Evolutionary conservation across 2,888 invertebrate genomes (phyloP).

Genomic region (Pheosia gnoma): DNA sequence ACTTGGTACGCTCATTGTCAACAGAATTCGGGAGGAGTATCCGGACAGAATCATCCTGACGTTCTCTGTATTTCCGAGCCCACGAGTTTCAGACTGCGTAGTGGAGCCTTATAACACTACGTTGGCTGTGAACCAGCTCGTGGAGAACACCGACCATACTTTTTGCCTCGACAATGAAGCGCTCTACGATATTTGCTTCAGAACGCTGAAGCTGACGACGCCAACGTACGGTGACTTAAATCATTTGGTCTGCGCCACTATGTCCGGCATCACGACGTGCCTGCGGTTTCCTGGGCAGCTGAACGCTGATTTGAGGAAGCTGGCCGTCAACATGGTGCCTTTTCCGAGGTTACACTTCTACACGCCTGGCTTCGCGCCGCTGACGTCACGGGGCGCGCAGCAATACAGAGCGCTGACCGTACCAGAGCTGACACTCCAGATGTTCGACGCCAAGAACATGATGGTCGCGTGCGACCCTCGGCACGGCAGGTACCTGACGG

Average conservation of each 20-base stretch:
- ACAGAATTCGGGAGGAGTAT: slow-evolving; percentile 94
- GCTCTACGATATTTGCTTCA: slow-evolving; percentile 90
- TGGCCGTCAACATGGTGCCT: slow-evolving; percentile 83
- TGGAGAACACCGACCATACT: slow-evolving; percentile 88
- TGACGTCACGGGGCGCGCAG: slow-evolving; percentile 92
- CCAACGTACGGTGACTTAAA: slow-evolving; percentile 92
- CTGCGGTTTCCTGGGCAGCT: slow-evolving; percentile 85
- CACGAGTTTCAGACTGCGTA: slow-evolving; percentile 89
- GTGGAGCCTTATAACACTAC: slow-evolving; percentile 92
- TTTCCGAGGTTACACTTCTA: slow-evolving; percentile 86
- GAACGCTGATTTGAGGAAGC: slow-evolving; percentile 74
- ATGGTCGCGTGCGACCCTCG: slow-evolving; percentile 96
- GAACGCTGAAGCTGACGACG: slow-evolving; percentile 88
- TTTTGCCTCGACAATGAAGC: slow-evolving; percentile 91
- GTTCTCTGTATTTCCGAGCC: slow-evolving; percentile 91
- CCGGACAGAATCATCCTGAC: slow-evolving; percentile 94
- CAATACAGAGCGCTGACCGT: slow-evolving; percentile 96
- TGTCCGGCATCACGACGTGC: slow-evolving; percentile 94
- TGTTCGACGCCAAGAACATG: slow-evolving; percentile 89
- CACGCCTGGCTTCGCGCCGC: slow-evolving; percentile 86
- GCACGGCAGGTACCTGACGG: slow-evolving; percentile 94
- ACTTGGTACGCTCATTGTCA: slow-evolving; percentile 88
- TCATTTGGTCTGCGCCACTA: slow-evolving; percentile 92
- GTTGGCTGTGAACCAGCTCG: slow-evolving; percentile 91
- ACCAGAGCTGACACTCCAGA: slow-evolving; percentile 90